Evolutionary conservation across 2,113 vertebrate species (phyloP).

Genomic region (Pycnonotus jocosus): DNA sequence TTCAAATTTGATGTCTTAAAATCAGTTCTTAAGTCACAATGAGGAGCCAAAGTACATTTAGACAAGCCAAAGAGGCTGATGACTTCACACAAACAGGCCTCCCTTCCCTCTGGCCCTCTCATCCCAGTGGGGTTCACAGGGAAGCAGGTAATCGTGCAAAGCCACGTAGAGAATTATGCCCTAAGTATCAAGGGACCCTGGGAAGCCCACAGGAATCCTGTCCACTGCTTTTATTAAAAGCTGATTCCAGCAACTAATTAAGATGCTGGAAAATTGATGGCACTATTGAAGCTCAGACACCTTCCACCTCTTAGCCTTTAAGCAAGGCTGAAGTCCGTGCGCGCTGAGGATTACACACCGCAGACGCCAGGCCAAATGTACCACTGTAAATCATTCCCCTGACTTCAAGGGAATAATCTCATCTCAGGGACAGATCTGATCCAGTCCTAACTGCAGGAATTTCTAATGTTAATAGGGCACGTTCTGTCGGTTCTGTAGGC

Average conservation of each 20-base stretch:
- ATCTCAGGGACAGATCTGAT: constrained; percentile 35
- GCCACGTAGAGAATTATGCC: background rate
- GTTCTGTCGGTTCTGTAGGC: background rate
- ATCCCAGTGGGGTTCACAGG: background rate
- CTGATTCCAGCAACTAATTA: background rate
- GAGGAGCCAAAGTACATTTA: background rate
- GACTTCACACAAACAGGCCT: background rate
- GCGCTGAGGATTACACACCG: background rate
- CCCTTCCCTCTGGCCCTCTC: background rate
- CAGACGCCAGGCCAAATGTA: constrained; percentile 34
- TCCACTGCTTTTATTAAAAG: background rate
- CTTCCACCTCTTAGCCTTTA: background rate
- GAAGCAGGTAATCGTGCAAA: background rate
- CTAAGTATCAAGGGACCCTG: background rate
- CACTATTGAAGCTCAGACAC: background rate
- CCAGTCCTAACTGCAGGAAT: constrained; percentile 22
- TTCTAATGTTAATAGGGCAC: constrained; percentile 23
- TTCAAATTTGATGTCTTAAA: background rate
- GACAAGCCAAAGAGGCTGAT: background rate
- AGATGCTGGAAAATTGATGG: background rate
- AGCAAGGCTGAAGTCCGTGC: background rate
- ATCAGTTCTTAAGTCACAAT: background rate
- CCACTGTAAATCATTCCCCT: constrained; percentile 32
- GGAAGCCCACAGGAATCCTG: background rate
- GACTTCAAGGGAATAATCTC: constrained; percentile 51